phyloP scores from a whole-genome alignment of 2,797 vertebrate species.

The Phataginus tricuspis region DNA sequence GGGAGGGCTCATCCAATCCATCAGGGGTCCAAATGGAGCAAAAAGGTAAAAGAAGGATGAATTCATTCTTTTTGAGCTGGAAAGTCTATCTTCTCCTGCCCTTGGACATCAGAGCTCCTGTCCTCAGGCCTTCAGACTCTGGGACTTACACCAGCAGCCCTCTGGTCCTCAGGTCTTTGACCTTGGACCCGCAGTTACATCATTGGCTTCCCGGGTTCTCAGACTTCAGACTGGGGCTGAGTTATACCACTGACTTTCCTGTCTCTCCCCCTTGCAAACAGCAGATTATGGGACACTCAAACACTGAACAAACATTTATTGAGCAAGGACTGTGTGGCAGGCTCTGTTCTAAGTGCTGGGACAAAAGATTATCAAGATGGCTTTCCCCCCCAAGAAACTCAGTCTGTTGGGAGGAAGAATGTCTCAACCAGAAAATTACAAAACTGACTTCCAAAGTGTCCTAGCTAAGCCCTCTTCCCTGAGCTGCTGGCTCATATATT shows the following conservation, averaged over 20 bases:
- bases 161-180: not conserved
- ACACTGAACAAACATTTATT: not conserved
- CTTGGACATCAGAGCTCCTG: fast-evolving
- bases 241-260: not conserved
- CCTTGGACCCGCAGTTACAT: too few species aligned
- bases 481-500: not conserved
- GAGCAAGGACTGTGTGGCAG: not conserved
- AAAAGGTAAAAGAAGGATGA: not conserved
- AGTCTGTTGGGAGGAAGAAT: not conserved
- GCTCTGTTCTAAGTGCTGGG: not conserved
- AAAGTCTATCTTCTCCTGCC: not conserved
- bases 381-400: not conserved
- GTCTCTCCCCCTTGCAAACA: not conserved
- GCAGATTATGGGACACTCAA: not conserved
- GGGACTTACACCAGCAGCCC: not conserved
- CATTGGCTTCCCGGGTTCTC: not conserved
- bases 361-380: not conserved
- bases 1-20: not conserved
- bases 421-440: not conserved
- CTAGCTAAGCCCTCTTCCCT: not conserved
- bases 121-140: not conserved
- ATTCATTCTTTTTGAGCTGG: not conserved
- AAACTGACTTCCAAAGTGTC: not conserved
- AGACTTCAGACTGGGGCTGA: not conserved
- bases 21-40: not conserved